Evolutionary conservation across 1,140 invertebrate genomes (phyloP).

Genomic region (Pseudomyrmex sp.): DNA sequence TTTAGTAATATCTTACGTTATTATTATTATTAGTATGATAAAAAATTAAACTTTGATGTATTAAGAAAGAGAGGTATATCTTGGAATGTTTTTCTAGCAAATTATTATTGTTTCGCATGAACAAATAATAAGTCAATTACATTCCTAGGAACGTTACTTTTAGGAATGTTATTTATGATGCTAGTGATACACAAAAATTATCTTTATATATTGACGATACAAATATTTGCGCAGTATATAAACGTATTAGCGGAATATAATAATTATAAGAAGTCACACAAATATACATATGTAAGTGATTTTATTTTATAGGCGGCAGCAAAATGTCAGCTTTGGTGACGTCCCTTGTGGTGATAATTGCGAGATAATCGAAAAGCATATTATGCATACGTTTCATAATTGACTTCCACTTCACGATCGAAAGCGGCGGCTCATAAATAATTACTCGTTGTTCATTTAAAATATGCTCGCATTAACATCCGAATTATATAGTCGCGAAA

Average conservation of each 20-base stretch:
- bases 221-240: background rate
- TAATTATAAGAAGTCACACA: background rate
- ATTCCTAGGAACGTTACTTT: background rate
- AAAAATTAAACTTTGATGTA: background rate
- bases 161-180: background rate
- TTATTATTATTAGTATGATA: background rate
- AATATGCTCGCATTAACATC: background rate
- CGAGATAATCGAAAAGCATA: constrained; percentile 45
- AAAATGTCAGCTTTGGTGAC: constrained; percentile 31
- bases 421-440: constrained; percentile 31
- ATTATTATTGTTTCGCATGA: background rate
- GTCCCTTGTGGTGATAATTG: constrained; percentile 12
- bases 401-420: constrained; percentile 28
- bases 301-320: background rate
- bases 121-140: background rate
- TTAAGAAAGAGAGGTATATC: background rate
- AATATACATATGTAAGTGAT: background rate
- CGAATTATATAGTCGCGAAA: constrained; percentile 32
- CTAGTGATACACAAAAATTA: background rate
- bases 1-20: background rate
- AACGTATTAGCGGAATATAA: background rate
- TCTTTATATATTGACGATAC: background rate
- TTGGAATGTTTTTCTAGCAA: background rate
- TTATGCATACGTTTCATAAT: constrained; percentile 52
- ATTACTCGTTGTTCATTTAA: constrained; percentile 15